Percentiles rank a stretch among this genome's conserved stretches.
These are phyloP conservation scores for Drosophila neutralis DNA, from an alignment of 2,888 invertebrate genomes.

Conservation along the genomic window DNA sequence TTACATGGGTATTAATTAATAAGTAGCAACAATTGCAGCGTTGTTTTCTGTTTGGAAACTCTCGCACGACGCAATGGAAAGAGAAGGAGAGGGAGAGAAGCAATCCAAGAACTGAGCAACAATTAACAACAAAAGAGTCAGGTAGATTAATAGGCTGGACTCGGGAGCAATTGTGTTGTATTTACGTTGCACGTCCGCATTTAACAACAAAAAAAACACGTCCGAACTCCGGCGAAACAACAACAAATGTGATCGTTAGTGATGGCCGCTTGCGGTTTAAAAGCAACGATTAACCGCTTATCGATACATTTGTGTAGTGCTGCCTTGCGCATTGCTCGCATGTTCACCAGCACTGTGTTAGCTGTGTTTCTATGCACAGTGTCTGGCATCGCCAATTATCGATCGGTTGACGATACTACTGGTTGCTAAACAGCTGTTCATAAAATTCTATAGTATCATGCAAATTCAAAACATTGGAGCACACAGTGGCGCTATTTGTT, in stretches of 20 bases:
- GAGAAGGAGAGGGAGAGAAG: constrained; percentile 3
- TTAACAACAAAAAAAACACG: constrained; percentile 46
- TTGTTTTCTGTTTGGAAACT: constrained; percentile 12
- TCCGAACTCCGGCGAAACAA: constrained; percentile 55
- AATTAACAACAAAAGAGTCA: constrained; percentile 46
- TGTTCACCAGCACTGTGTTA: constrained; percentile 16
- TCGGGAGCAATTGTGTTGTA: constrained; percentile 18
- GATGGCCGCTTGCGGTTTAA: constrained; percentile 17
- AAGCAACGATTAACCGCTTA: constrained; percentile 7
- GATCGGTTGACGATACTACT: background rate
- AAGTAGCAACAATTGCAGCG: constrained; percentile 15
- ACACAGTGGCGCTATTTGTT: constrained; percentile 47
- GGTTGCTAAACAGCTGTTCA: constrained; percentile 31
- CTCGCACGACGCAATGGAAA: constrained; percentile 7
- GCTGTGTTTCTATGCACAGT: background rate
- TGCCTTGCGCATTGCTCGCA: background rate
- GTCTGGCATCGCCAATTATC: constrained; percentile 15
- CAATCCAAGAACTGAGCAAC: constrained; percentile 17
- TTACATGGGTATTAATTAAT: constrained; percentile 44
- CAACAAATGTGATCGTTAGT: constrained; percentile 47
- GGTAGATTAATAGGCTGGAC: constrained; percentile 31
- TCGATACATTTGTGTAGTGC: constrained; percentile 28
- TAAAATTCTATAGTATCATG: constrained; percentile 7
- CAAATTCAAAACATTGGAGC: constrained; percentile 54
- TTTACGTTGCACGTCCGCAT: constrained; percentile 48